Evolutionary conservation across 2,113 vertebrate genomes (phyloP), one percentile per base, ranked within the genome.

Genomic region (Poeciliopsis turrubarensis): DNA sequence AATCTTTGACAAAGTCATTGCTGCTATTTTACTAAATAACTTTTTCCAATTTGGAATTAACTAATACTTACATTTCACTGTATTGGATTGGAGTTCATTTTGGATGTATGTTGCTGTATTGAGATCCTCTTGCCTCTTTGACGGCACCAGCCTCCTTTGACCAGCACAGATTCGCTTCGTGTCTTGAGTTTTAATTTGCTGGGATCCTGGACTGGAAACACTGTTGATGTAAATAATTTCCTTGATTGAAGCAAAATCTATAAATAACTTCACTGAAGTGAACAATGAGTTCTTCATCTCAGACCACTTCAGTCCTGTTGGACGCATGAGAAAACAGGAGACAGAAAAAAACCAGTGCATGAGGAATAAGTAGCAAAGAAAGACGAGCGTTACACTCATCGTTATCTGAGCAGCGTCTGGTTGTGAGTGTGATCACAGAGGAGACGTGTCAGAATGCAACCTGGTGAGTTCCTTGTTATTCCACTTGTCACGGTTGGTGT

Each of bases 391-490:
- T 57, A 57, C 22, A n/a, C 22, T 22, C 7, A 2, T 47, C 19
- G 4, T 7, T 30, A 64, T 78, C 37, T 27, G 22, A 64, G 54
- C 61, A 78, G 72, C 63, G 54, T 80, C 79, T 61, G n/a, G 37
- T 82, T 69, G 80, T 5, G 47, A 75, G 73, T 64, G 37, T 60
- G 73, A 81, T 82, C 73, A 87, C 51, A 57, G 68, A 83, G 34
- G 37, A 4, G 2, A 34, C 4, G 13, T 75, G 74, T 79, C 75
- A 75, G 22, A 65, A 67, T 70, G 73, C 86, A 67, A 82, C 31
- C 34, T 30, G 39, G 34, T 57, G 74, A 82, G 78, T 74, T 80
- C 37, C 54, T 72, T 82, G 75, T 84, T 84, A 82, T 68, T 78
- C 37, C 70, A 63, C 60, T 79, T 72, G 51, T 54, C 51, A 22